Evolutionary conservation across 2,113 vertebrate species (phyloP), one percentile per base, ranked within the genome.

Genomic region (Ceyx melanurus): DNA sequence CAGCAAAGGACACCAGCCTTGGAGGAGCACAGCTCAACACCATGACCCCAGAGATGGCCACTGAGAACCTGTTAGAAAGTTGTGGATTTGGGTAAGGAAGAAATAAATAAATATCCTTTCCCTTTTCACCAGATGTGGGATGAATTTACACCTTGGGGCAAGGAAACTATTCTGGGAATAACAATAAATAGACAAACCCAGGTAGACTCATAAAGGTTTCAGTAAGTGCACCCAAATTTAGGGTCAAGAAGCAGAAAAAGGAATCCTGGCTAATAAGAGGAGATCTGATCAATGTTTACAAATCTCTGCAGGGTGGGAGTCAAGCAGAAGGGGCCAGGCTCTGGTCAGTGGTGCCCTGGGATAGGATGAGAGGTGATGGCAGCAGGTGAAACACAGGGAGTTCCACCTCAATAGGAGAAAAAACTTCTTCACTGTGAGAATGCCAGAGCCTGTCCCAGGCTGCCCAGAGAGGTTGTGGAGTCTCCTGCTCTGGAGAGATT

Each of bases 11-110:
- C 26, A 13, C 2, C 1, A 10, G 51, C 26, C 15, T 29, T 9
- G 56, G 51, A 15, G 13, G n/a, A 37, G 67, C 66, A 29, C 53
- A 75, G 35, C 71, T 67, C 86, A 64, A 42, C 1, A 1, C 18
- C 54, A 28, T 0, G 0, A 6, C 83, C 58, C 28, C 72, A 58
- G 45, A 23, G 37, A 29, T 0, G 2, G 51, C 0, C 3, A 23
- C 1, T 0, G 0, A 25, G 86, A n/a, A 33, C 40, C 61, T 14
- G 25, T 15, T 23, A 13, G 16, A 42, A 82, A 29, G 51, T 7
- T 8, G 35, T 7, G 11, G 67, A 21, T 8, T 40, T 5, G 1
- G 29, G 23, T 8, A 6, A 79, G 57, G 43, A 67, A 50, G 43
- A 71, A 42, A 65, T 13, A 77, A 86, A 83, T 3, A 45, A 45